phyloP scores from a whole-genome alignment of 2,888 invertebrate species.

The Callyntrura sp. region DNA sequence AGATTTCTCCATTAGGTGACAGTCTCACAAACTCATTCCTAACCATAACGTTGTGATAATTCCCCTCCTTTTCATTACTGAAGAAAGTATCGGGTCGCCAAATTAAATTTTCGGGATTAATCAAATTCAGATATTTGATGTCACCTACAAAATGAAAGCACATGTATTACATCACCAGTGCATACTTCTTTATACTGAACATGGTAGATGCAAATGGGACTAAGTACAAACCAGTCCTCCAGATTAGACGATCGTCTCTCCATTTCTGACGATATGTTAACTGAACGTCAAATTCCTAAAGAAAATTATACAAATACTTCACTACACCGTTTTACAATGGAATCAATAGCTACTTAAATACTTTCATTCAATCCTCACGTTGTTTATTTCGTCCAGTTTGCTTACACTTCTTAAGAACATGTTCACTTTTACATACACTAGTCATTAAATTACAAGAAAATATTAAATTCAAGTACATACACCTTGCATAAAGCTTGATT shows the following conservation, averaged over 20 bases:
- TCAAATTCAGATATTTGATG: constrained; percentile 80
- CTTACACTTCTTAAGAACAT: constrained; percentile 85
- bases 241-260: constrained; percentile 82
- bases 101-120: constrained; percentile 84
- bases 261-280: constrained; percentile 83
- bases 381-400: constrained; percentile 85
- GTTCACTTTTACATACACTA: constrained; percentile 84
- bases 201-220: too few relatives aligned
- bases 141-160: constrained; percentile 9
- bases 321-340: not conserved
- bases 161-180: too few relatives aligned
- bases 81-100: constrained; percentile 87
- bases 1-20: constrained; percentile 75
- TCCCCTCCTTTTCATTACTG: constrained; percentile 86
- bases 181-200: too few relatives aligned
- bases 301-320: not conserved
- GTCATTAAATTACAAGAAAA: constrained; percentile 48
- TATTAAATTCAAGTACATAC: not conserved
- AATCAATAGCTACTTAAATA: constrained; percentile 57
- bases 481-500: too few relatives aligned
- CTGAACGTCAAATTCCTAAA: constrained; percentile 82
- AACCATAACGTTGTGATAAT: constrained; percentile 85
- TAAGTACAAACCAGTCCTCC: constrained; percentile 30
- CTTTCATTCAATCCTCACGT: too few relatives aligned
- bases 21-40: constrained; percentile 85